Conservation (phyloP, 2,797 vertebrate genomes). For the Anguilla megastoma region DNA sequence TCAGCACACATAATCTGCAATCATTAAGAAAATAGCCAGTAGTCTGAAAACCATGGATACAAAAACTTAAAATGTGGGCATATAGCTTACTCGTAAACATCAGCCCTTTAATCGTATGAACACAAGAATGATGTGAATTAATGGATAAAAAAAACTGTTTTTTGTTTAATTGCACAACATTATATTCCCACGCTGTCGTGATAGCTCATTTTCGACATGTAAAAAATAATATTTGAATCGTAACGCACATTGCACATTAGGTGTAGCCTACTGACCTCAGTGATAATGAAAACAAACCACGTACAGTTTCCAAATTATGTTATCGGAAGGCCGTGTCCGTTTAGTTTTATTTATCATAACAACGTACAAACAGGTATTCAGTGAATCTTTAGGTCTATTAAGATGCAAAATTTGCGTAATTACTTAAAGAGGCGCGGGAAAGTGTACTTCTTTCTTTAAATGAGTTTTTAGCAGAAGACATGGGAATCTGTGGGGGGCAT, state of each 20-base stretch:
- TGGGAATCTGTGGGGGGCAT: slow-evolving; percentile 13
- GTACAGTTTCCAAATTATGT: neutral
- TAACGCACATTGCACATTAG: neutral
- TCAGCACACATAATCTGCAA: neutral
- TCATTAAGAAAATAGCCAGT: neutral
- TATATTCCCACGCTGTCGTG: neutral
- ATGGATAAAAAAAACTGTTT: neutral
- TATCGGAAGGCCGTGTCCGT: neutral
- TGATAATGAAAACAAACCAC: neutral
- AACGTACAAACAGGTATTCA: slow-evolving; percentile 13
- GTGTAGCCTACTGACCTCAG: neutral
- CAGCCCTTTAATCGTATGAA: neutral
- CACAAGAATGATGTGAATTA: neutral
- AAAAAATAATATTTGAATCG: neutral
- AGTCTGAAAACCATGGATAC: neutral
- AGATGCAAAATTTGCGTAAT: neutral
- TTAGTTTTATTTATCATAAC: neutral
- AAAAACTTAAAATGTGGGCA: neutral
- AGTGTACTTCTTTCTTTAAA: neutral
- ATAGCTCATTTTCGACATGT: neutral
- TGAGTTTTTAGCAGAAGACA: neutral
- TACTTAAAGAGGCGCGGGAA: neutral
- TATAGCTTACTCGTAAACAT: neutral
- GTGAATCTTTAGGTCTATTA: neutral
- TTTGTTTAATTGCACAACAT: neutral